Evolutionary conservation across 2,888 invertebrate genomes (phyloP), one percentile per base, ranked within the genome.

Genomic region (Dicyrtoma fusca): DNA sequence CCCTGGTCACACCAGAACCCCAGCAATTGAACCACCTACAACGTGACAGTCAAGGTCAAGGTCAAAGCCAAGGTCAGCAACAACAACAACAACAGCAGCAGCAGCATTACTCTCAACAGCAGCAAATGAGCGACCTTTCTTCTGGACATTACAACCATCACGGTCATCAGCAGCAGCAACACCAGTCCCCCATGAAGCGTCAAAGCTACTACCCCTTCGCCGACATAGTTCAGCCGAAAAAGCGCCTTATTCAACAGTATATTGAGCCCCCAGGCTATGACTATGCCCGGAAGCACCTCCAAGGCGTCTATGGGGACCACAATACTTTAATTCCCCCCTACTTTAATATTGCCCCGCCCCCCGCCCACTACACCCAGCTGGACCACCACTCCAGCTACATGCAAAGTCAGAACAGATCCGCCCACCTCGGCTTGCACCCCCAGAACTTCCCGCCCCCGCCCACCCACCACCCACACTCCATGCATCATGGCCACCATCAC

Each of bases 151-250:
- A 17, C 17, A 17, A 53, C 8, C 11, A 17, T 2, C 49, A 49
- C 4, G 11, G 17, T 13, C 51, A 51, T 4, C n/a, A 17, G 5
- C 42, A 13, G 6, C 34, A 34, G 8, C 44, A 61, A 61, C n/a
- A 21, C 11, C 44, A 61, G 21, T 44, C n/a, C 3, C 26, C 25
- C 34, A 44, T 65, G 49, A 65, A 65, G 49, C 45, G 65, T 1
- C 47, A 47, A 17, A 49, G 47, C n/a, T 23, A 13, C 21, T 49
- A 65, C 23, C 45, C n/a, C 21, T 21, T 65, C 6, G 25, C 17
- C 10, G 47, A 65, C 14, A 65, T 65, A 11, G 23, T 65, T 23
- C 65, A 65, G 49, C 65, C 65, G 11, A 65, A 65, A 14, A 65
- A 65, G 62, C 62, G 62, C 19, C 26, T 26, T 10, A n/a, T 61